Evolutionary conservation across 2,113 vertebrate species (phyloP), one percentile per base, ranked within the genome.

Genomic region (Aegotheles bennettii): DNA sequence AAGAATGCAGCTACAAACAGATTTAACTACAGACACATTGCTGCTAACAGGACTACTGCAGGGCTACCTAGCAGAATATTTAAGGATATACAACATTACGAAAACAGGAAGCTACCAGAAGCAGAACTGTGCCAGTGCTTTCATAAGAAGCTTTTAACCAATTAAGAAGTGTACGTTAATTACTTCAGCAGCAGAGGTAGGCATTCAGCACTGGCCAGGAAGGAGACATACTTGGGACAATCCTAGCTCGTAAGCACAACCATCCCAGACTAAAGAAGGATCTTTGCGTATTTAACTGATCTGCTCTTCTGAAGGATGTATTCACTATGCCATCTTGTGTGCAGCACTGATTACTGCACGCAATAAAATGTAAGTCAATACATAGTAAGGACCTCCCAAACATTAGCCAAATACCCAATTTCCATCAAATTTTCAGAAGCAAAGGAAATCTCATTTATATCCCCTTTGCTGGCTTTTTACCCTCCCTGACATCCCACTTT

Each of bases 311-410:
- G 29, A 33, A 29, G 24, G 10, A 56, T 70, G 65, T 7, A 79
- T 59, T 65, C 73, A 59, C 51, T 92, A 17, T 91, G 94, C 97
- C 97, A 97, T 69, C 96, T 94, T 82, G 96, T 57, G 95, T 84
- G 71, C 92, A 91, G 31, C 48, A 75, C 7, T 20, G 21, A 85
- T 35, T 50, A 95, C 42, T 95, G 80, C 94, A 89, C 12, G 60
- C 40, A 47, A 33, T 38, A 23, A 48, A 48, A 48, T 48, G 48
- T 48, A 23, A 24, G 48, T 12, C 23, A 48, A 48, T 48, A 24
- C 9, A 20, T 8, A 48, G 47, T 48, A 10, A n/a, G 5, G 33
- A 48, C 28, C 13, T 75, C 25, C 16, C 40, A 7, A 93, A 13
- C 53, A 31, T 31, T 57, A 79, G 5, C 3, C 31, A 60, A 26